Evolutionary conservation across 2,797 vertebrate species (phyloP).

Genomic region (Mormyrops attenuatus): DNA sequence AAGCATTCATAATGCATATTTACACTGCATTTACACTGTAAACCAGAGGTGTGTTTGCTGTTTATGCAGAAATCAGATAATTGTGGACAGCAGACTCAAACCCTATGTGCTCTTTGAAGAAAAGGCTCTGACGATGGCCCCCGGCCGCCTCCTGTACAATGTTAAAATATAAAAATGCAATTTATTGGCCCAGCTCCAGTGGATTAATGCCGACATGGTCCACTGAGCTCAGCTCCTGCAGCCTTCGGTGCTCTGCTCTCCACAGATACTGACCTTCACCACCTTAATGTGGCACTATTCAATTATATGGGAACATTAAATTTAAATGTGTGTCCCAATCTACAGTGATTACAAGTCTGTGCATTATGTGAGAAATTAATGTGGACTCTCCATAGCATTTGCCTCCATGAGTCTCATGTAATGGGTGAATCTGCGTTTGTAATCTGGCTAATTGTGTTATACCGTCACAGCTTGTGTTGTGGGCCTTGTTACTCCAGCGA

Average conservation of each 20-base stretch:
- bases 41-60: neutral
- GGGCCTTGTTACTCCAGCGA: neutral
- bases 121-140: neutral
- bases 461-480: neutral
- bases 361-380: neutral
- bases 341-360: constrained; percentile 4
- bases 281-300: neutral
- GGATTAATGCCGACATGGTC: neutral
- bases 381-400: neutral
- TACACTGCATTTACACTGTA: neutral
- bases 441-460: neutral
- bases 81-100: neutral
- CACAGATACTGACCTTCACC: constrained; percentile 12
- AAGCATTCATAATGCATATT: neutral
- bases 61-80: neutral
- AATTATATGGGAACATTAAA: constrained; percentile 6
- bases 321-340: constrained; percentile 4
- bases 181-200: constrained; percentile 6
- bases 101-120: neutral
- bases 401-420: neutral
- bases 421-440: neutral
- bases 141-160: neutral
- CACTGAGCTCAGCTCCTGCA: neutral
- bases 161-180: constrained; percentile 1
- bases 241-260: neutral